Base-by-base conservation (phyloP, 2,797 vertebrate species). In the Threskiornis aethiopicus region DNA sequence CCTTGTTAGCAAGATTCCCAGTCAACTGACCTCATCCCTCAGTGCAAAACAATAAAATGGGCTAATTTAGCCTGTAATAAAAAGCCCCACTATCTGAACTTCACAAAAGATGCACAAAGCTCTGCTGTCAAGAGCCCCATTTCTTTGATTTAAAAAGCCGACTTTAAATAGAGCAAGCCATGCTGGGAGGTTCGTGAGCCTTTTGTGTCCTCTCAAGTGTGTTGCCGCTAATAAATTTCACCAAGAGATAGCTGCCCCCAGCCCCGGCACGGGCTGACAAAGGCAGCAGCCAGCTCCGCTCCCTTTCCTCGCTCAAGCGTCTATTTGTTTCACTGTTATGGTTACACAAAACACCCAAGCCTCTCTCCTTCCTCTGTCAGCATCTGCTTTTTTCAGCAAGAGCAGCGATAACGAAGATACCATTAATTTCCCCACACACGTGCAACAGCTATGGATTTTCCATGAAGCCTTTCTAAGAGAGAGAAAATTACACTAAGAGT, bases 61-160 rank as follows among this genome's bases (percentile, higher is more conserved):
- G 91, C 93, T 97, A 96, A 96, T 96, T 97, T 93, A 87, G 78
- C 16, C 82, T 1, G 13, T 51, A 67, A 41, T 92, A 91, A 91
- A 95, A 80, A 87, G 78, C 76, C 76, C 88, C 64, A 37, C 89
- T 83, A 92, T 84, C 86, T 33, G 31, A 88, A 84, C 93, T 73
- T 72, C 90, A 94, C 95, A 96, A 94, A 95, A 52, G 96, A 91
- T 44, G 78, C 93, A 96, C 94, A 97, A 89, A 96, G 96, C 95
- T 95, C 71, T 28, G 90, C 96, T 97, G 97, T 95, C 95, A 79
- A 44, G 90, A 97, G 91, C 92, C 93, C 84, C 88, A 10, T 93
- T 87, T 31, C 93, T 94, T 91, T 61, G 94, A 89, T 96, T 96
- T 94, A 96, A 94, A 94, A 93, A 96, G 94, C 73, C 3, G 20